Evolutionary conservation across 2,797 vertebrate genomes (phyloP), one percentile per base, ranked within the genome.

Genomic region (Botia kubotai): DNA sequence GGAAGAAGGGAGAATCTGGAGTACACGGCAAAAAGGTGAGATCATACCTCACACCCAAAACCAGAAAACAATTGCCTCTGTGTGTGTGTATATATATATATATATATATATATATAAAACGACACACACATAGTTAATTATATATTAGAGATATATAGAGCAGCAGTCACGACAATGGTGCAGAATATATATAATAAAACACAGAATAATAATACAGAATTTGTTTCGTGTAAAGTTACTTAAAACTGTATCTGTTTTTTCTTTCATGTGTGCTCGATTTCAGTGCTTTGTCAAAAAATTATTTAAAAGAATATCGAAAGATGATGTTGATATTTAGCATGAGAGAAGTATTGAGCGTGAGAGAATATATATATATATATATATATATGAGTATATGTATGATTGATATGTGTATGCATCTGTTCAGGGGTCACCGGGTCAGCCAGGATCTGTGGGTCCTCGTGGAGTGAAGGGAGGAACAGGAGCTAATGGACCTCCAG

Each of bases 1-100:
- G 93, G 33, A 72, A 60, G 36, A 93, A 90, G 79, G 94, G 92
- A 85, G 88, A 92, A 11, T 14, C 81, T 62, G 92, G 92, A 71
- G 7, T 36, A 66, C 83, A n/a, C 81, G 92, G 93, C n/a, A 70
- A 55, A 83, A 55, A 58, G 82, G 94, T 94, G 82, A 87, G 60
- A 77, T 70, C 81, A 77, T 0, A n/a, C 33, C 14, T n/a, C 50
- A 57, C 21, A 23, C 1, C 33, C 52, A 48, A n/a, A 39, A 58
- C 39, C 14, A 23, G 55, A 4, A 57, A 57, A 23, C 5, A n/a
- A 10, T 63, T 19, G 2, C 26, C 1, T 36, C 21, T 8, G 39
- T 29, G n/a, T n/a, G n/a, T n/a, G n/a, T n/a, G n/a, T n/a, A n/a
- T n/a, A n/a, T n/a, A n/a, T n/a, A n/a, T n/a, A n/a, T n/a, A n/a